These are phyloP conservation scores for Platycheirus rosarum DNA, from an alignment of 2,888 invertebrate species.

Conservation along the genomic window DNA sequence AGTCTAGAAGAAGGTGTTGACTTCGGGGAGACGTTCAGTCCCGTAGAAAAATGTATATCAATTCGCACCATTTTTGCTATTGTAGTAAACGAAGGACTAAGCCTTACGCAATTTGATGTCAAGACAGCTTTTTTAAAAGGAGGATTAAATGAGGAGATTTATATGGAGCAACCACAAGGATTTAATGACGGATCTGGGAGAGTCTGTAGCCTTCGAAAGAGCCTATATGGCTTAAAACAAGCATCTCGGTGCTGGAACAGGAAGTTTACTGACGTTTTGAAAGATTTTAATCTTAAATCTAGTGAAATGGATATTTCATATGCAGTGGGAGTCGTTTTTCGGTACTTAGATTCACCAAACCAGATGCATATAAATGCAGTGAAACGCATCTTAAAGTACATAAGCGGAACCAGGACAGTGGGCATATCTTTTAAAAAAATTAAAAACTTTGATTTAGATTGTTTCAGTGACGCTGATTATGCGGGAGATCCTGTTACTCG, in stretches of 20 bases:
- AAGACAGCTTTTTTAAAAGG: slow-evolving; percentile 55
- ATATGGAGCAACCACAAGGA: slow-evolving; percentile 51
- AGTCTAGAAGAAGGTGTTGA: slow-evolving; percentile 55
- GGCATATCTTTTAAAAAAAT: too few species aligned
- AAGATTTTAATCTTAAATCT: too few species aligned
- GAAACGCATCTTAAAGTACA: too few species aligned
- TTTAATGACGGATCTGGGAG: background rate
- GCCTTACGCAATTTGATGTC: slow-evolving; percentile 45
- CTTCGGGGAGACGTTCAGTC: slow-evolving; percentile 47
- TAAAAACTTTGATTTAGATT: too few species aligned
- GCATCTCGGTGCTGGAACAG: slow-evolving; percentile 52
- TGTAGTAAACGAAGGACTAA: slow-evolving; percentile 10
- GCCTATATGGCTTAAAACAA: slow-evolving; percentile 47
- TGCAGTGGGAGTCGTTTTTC: too few species aligned
- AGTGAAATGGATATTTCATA: too few species aligned
- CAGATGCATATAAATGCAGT: too few species aligned
- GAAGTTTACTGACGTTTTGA: slow-evolving; percentile 40
- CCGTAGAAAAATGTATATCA: slow-evolving; percentile 54
- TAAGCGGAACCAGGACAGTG: too few species aligned
- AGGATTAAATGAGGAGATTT: slow-evolving; percentile 45
- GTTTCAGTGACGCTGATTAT: too few species aligned
- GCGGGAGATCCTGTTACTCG: too few species aligned
- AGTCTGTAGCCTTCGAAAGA: slow-evolving; percentile 10
- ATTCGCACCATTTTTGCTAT: slow-evolving; percentile 45
- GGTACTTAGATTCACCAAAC: too few species aligned